Conservation (phyloP, 2,797 vertebrate genomes). For the Silurus aristotelis region DNA sequence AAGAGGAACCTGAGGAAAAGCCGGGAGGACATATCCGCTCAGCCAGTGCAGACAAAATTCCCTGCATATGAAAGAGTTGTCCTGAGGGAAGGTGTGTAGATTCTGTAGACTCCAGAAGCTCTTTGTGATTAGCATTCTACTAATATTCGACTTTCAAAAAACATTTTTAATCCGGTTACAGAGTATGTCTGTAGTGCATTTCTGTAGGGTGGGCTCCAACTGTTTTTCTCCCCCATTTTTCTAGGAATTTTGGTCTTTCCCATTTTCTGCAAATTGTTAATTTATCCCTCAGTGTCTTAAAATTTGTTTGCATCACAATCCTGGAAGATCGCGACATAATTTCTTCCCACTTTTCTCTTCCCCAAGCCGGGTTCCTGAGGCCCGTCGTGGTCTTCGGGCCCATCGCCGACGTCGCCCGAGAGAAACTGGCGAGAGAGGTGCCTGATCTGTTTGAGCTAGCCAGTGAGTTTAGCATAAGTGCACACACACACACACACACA, state of each 20-base stretch:
- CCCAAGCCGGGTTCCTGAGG: conserved; percentile 93
- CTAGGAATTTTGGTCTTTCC: not conserved
- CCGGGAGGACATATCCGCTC: conserved; percentile 82
- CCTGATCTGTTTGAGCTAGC: conserved; percentile 94
- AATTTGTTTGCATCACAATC: not conserved
- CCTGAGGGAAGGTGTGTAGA: conserved; percentile 78
- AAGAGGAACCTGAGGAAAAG: conserved; percentile 97
- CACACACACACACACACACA: conserved; percentile 15
- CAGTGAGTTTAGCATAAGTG: conserved; percentile 78
- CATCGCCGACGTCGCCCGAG: conserved; percentile 92
- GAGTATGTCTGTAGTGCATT: not conserved
- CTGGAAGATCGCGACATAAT: not conserved
- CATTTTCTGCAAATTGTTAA: not conserved
- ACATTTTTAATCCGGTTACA: not conserved
- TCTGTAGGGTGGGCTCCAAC: not conserved
- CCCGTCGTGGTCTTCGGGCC: conserved; percentile 97
- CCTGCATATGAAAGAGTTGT: conserved; percentile 88
- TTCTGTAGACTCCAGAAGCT: not conserved
- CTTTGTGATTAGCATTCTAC: not conserved
- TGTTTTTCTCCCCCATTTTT: not conserved
- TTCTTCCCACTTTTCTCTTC: not conserved
- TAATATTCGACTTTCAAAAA: not conserved
- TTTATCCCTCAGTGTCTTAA: too few species aligned
- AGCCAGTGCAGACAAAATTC: conserved; percentile 97
- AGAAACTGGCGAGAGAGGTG: conserved; percentile 92